Evolutionary conservation across 2,113 vertebrate genomes (phyloP).

Genomic region (Alligator mississippiensis): DNA sequence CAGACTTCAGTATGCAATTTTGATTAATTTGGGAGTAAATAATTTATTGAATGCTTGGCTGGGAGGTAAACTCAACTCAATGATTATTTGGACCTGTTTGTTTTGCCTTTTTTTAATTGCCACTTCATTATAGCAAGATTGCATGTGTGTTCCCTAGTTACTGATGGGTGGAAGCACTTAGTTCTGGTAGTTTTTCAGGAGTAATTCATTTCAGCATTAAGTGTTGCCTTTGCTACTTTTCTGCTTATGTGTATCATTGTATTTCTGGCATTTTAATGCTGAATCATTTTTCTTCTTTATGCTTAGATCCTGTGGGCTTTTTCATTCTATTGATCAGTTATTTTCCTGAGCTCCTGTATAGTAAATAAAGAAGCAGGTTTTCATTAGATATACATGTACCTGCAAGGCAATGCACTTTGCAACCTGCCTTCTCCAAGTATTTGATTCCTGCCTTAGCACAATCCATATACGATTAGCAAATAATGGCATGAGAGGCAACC

Average conservation of each 20-base stretch:
- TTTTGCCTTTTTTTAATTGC: background rate
- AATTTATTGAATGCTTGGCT: background rate
- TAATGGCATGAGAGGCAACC: background rate
- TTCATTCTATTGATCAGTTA: background rate
- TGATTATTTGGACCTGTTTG: background rate
- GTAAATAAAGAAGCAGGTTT: background rate
- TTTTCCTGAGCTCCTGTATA: background rate
- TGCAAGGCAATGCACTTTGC: background rate
- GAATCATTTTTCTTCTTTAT: background rate
- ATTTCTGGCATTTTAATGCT: background rate
- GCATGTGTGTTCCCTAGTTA: background rate
- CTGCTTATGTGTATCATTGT: background rate
- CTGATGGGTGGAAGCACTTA: background rate
- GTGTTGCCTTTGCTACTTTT: background rate
- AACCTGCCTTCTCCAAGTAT: background rate
- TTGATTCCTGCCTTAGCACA: background rate
- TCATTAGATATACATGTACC: background rate
- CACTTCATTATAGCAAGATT: background rate
- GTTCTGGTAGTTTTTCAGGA: background rate
- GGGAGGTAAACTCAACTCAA: background rate
- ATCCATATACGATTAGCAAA: background rate
- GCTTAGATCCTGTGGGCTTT: rapidly evolving
- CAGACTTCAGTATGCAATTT: background rate
- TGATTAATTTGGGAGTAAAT: background rate
- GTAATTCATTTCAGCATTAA: background rate